Conservation (phyloP, 2,113 vertebrate genomes). For the Cottus gobio region DNA sequence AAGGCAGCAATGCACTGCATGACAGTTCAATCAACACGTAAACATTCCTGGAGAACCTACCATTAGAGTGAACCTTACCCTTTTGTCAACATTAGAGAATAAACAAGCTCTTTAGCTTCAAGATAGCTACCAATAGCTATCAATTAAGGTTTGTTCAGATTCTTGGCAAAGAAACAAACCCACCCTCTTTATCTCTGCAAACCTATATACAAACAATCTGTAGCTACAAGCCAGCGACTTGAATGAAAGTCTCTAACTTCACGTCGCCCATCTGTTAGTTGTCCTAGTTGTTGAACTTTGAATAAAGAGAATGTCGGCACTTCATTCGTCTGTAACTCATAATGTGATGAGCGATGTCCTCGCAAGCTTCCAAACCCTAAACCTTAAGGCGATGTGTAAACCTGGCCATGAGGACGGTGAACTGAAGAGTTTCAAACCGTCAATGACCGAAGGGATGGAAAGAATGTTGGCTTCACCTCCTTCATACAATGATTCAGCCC, state of each 20-base stretch:
- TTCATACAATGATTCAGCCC: slow-evolving; percentile 23
- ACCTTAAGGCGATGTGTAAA: slow-evolving; percentile 14
- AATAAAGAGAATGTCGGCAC: slow-evolving; percentile 23
- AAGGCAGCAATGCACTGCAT: too few relatives aligned
- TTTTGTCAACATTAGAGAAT: too few relatives aligned
- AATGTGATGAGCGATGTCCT: slow-evolving; percentile 48
- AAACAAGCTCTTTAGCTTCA: too few relatives aligned
- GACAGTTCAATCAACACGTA: too few relatives aligned
- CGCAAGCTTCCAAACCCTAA: slow-evolving; percentile 31
- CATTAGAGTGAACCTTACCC: too few relatives aligned
- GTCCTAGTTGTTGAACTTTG: slow-evolving; percentile 6
- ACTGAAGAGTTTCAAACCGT: slow-evolving; percentile 44
- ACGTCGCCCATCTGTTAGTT: background rate
- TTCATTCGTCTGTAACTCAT: slow-evolving; percentile 37
- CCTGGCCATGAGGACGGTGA: slow-evolving; percentile 30
- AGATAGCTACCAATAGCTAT: too few relatives aligned
- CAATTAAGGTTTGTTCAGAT: too few relatives aligned
- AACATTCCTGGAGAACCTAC: too few relatives aligned
- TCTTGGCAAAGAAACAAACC: too few relatives aligned
- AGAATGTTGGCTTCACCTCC: slow-evolving; percentile 45
- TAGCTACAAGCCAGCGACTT: too few relatives aligned
- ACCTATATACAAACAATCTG: too few relatives aligned
- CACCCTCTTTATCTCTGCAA: too few relatives aligned
- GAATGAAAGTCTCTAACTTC: background rate
- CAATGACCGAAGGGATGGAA: slow-evolving; percentile 53